Conservation (phyloP, 2,113 vertebrate genomes). For the Corvus cornix region DNA sequence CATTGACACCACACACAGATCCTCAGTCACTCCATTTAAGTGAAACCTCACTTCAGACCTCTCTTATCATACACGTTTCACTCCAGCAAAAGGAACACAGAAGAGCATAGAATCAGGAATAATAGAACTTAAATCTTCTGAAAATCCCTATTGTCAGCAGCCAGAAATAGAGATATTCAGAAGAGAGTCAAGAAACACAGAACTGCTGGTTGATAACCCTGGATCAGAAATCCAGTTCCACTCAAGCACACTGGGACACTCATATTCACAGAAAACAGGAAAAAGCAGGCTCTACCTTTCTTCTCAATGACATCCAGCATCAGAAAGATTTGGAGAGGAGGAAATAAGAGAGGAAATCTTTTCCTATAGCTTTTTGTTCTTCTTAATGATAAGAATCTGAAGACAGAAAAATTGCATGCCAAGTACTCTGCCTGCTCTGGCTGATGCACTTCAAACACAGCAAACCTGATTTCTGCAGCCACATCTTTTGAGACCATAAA, state of each 20-base stretch:
- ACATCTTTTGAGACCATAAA: background rate
- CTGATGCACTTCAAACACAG: background rate
- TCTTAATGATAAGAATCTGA: conserved; percentile 42
- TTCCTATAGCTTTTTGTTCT: conserved; percentile 41
- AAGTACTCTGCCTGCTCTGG: conserved; percentile 18
- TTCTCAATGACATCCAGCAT: conserved; percentile 43
- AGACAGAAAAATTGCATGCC: conserved; percentile 37
- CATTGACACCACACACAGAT: background rate
- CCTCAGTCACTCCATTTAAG: background rate
- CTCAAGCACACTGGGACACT: background rate
- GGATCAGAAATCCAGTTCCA: background rate
- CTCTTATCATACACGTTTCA: background rate
- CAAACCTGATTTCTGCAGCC: background rate
- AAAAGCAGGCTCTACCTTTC: conserved; percentile 43
- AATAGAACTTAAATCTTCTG: background rate
- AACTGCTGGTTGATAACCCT: background rate
- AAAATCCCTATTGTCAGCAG: background rate
- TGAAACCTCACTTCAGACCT: background rate
- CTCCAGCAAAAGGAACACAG: background rate
- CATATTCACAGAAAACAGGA: background rate
- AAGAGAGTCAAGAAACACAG: background rate
- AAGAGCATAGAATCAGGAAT: background rate
- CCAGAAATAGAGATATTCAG: background rate
- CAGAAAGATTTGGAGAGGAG: conserved; percentile 44
- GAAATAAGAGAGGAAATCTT: conserved; percentile 45